Evolutionary conservation across 2,888 invertebrate genomes (phyloP).

Genomic region (Pammene fasciana): DNA sequence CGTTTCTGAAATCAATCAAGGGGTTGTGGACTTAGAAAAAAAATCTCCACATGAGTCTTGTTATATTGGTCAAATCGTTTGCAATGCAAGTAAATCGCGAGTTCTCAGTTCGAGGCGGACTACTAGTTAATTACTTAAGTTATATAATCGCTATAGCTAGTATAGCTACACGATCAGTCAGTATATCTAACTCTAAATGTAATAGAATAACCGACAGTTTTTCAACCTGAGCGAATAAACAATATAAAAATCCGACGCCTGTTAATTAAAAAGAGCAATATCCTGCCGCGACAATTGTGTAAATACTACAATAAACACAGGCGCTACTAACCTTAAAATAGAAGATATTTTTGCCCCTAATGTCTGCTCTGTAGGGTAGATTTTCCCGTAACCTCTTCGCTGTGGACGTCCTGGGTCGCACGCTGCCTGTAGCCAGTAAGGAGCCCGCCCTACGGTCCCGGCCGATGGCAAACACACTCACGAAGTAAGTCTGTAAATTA

Average conservation of each 20-base stretch:
- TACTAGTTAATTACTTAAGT: no score
- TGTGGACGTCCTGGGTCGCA: conserved; percentile 67
- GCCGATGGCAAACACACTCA: conserved; percentile 71
- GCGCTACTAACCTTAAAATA: conserved; percentile 69
- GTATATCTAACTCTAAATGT: no score
- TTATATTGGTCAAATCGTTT: no score
- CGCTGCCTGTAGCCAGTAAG: conserved; percentile 65
- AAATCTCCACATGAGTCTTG: no score
- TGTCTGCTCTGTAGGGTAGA: conserved; percentile 61
- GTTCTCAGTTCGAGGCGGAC: no score
- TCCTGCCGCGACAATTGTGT: background rate
- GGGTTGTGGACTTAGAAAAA: no score
- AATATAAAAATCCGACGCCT: conserved; percentile 11
- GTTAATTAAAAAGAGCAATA: conserved; percentile 6
- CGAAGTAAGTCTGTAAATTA: conserved; percentile 67
- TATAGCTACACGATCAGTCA: no score
- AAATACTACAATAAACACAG: background rate
- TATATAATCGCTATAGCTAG: no score
- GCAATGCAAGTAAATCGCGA: no score
- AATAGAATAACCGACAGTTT: no score
- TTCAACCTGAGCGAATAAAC: background rate
- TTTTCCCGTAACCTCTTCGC: conserved; percentile 72
- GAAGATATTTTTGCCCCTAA: conserved; percentile 66
- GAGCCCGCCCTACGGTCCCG: conserved; percentile 69
- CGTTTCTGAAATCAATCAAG: no score